These are phyloP conservation scores for Phragmatobia fuliginosa DNA, from an alignment of 2,888 invertebrate species.

Conservation along the genomic window DNA sequence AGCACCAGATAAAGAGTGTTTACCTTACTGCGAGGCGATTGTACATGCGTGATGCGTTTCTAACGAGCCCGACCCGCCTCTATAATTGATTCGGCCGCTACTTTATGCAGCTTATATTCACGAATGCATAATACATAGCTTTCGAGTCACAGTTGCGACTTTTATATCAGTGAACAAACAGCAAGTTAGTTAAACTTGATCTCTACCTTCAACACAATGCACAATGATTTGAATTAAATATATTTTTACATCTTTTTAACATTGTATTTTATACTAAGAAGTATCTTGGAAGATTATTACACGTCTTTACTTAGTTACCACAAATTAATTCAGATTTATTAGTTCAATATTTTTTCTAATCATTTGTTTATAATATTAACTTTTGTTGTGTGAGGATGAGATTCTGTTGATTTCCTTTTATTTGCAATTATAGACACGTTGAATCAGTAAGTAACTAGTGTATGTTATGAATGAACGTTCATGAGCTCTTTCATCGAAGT, in stretches of 20 bases:
- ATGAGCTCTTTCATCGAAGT: background rate
- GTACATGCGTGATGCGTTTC: conserved; percentile 87
- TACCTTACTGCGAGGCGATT: conserved; percentile 78
- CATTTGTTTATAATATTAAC: background rate
- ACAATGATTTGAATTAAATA: conserved; percentile 64
- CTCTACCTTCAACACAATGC: conserved; percentile 59
- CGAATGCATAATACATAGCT: conserved; percentile 85
- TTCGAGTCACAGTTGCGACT: conserved; percentile 64
- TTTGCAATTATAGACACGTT: background rate
- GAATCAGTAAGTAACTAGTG: background rate
- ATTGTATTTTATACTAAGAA: conserved; percentile 2
- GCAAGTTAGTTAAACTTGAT: conserved; percentile 53
- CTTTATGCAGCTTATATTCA: conserved; percentile 84
- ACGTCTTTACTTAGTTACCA: background rate
- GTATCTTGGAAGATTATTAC: background rate
- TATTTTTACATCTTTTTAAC: background rate
- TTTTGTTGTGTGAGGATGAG: background rate
- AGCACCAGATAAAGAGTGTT: conserved; percentile 83
- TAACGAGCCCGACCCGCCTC: conserved; percentile 80
- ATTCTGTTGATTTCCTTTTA: background rate
- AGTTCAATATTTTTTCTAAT: background rate
- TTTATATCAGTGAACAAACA: conserved; percentile 63
- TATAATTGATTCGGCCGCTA: conserved; percentile 84
- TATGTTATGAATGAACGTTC: background rate
- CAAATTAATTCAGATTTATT: background rate